These are phyloP conservation scores for Balanococcus diminutus DNA, from an alignment of 2,888 invertebrate genomes.

Conservation along the genomic window DNA sequence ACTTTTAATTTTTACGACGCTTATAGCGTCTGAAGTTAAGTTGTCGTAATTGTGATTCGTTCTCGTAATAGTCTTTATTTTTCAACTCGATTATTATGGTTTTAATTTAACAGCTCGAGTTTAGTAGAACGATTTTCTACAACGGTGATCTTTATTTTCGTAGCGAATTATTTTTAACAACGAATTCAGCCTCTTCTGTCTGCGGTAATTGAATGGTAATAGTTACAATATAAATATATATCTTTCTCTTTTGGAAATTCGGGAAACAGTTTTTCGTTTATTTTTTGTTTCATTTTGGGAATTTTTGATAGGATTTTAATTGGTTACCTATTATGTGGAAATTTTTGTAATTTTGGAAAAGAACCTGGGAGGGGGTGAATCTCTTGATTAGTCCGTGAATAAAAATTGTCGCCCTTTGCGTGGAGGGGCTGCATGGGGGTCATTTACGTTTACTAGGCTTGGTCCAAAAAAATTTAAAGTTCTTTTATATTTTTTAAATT, in stretches of 20 bases:
- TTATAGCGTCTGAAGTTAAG: conserved; percentile 10
- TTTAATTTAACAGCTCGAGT: conserved; percentile 5
- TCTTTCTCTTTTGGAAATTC: not conserved
- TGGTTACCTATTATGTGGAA: not conserved
- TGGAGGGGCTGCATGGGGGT: too few relatives aligned
- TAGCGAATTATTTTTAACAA: not conserved
- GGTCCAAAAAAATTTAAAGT: too few relatives aligned
- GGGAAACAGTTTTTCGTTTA: not conserved
- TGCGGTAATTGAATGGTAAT: not conserved
- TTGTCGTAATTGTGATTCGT: conserved; percentile 40
- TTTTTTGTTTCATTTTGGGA: not conserved
- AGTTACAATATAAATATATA: not conserved
- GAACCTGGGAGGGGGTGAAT: too few relatives aligned
- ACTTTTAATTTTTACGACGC: conserved; percentile 32
- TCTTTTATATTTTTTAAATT: too few relatives aligned
- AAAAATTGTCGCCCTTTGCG: too few relatives aligned
- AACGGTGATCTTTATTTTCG: not conserved
- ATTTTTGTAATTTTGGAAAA: not conserved
- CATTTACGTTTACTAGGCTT: too few relatives aligned
- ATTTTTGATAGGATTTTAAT: not conserved
- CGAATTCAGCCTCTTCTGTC: not conserved
- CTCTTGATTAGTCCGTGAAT: too few relatives aligned
- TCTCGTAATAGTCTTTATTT: conserved; percentile 38
- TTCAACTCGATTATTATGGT: conserved; percentile 30
- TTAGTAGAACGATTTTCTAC: not conserved